These are phyloP conservation scores for Trypoxylus dichotomus DNA, from an alignment of 1,140 invertebrate genomes.

Conservation along the genomic window DNA sequence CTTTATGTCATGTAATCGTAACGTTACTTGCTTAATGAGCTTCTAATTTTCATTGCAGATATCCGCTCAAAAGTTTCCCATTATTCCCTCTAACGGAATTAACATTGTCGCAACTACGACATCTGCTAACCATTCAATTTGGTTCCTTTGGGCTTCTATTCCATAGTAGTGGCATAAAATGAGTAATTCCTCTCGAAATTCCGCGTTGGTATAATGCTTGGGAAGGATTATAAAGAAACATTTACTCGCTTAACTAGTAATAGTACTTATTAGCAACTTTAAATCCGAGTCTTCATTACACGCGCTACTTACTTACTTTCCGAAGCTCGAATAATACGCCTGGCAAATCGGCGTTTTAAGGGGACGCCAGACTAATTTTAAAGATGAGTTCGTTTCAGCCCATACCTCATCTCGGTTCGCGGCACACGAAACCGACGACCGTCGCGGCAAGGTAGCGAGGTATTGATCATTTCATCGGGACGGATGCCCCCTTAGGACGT, in stretches of 20 bases:
- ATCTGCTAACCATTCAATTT: background rate
- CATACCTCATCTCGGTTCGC: too few species aligned
- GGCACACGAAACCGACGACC: too few species aligned
- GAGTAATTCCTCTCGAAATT: background rate
- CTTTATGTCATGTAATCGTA: background rate
- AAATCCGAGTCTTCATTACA: too few species aligned
- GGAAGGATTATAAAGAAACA: background rate
- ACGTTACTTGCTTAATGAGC: background rate
- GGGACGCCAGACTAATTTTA: background rate
- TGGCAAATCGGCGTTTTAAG: background rate
- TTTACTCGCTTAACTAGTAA: background rate
- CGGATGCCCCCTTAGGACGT: background rate
- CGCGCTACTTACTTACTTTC: too few species aligned
- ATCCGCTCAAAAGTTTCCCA: background rate
- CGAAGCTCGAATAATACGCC: too few species aligned
- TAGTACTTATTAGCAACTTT: background rate
- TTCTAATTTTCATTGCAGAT: background rate
- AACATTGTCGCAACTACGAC: background rate
- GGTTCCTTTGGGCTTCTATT: background rate
- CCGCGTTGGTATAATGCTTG: background rate
- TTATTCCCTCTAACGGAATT: background rate
- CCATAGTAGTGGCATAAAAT: background rate
- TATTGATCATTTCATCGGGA: conserved; percentile 14
- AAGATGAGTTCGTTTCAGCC: background rate
- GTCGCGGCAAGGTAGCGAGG: background rate